Percentiles rank a stretch among this genome's conserved stretches.
These are phyloP conservation scores for Thelaira solivaga DNA, from an alignment of 2,888 invertebrate genomes.

Conservation along the genomic window DNA sequence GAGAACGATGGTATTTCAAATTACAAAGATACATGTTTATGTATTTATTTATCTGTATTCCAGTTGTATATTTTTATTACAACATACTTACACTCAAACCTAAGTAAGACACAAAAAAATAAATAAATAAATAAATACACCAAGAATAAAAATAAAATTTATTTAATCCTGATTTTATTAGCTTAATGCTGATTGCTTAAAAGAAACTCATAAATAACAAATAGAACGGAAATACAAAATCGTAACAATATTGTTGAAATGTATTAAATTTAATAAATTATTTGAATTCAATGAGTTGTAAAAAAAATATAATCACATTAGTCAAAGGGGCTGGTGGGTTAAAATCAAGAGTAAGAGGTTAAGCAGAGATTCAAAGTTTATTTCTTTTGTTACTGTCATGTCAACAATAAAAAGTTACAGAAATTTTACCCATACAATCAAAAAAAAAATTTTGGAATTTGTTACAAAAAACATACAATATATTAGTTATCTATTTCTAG, in stretches of 20 bases:
- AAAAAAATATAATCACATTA: conserved; percentile 40
- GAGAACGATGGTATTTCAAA: background rate
- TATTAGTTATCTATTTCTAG: too few relatives aligned
- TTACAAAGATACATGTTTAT: conserved; percentile 17
- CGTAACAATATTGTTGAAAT: conserved; percentile 57
- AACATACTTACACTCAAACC: background rate
- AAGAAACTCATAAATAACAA: conserved; percentile 45
- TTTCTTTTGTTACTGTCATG: background rate
- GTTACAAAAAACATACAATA: too few relatives aligned
- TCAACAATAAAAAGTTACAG: background rate
- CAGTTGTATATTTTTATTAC: conserved; percentile 17
- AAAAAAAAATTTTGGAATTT: too few relatives aligned
- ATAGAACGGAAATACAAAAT: conserved; percentile 58
- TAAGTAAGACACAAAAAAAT: background rate
- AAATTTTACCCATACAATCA: too few relatives aligned
- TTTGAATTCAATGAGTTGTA: conserved; percentile 57
- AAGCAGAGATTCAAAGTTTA: background rate
- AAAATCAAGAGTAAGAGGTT: background rate
- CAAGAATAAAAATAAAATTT: conserved; percentile 40
- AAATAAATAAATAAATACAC: background rate
- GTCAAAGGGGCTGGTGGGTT: background rate
- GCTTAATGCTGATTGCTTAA: conserved; percentile 47
- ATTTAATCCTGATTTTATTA: conserved; percentile 60
- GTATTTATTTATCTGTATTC: conserved; percentile 15
- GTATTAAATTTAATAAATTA: conserved; percentile 57